Evolutionary conservation across 2,113 vertebrate genomes (phyloP).

Genomic region (Phylloscopus whistleri): DNA sequence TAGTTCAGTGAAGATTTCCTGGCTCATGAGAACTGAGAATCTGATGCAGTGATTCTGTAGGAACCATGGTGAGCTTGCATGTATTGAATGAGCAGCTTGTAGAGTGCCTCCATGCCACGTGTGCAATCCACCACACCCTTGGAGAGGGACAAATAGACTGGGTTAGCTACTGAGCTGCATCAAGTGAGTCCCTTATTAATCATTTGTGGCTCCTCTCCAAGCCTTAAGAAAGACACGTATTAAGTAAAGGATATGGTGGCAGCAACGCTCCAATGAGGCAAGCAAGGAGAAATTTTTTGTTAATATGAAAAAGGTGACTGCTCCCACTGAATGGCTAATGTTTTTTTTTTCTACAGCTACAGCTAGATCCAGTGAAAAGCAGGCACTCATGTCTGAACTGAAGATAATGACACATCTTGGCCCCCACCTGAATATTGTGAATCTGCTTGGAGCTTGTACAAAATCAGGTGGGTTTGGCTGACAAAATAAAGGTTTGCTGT

Average conservation of each 20-base stretch:
- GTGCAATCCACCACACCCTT: background rate
- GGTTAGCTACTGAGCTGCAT: background rate
- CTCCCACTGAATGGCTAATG: background rate
- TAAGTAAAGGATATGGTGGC: background rate
- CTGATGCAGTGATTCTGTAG: background rate
- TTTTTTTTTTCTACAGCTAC: conserved; percentile 80
- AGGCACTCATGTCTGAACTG: conserved; percentile 98
- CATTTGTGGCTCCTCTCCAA: background rate
- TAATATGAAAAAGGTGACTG: background rate
- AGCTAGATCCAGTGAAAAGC: conserved; percentile 96
- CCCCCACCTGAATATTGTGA: conserved; percentile 96
- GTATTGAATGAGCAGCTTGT: background rate
- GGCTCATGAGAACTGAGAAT: background rate
- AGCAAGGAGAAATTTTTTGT: background rate
- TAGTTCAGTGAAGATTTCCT: background rate
- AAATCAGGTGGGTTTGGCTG: conserved; percentile 86
- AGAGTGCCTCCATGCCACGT: background rate
- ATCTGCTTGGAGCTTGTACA: conserved; percentile 94
- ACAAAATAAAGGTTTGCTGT: background rate
- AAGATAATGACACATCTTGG: conserved; percentile 99
- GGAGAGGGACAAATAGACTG: background rate
- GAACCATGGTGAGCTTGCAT: background rate
- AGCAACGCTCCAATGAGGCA: background rate
- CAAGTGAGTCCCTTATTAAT: background rate
- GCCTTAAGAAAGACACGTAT: background rate